These are phyloP conservation scores for Virgularia gustaviana DNA, from an alignment of 92 coral and sea anemone genomes.

Conservation along the genomic window DNA sequence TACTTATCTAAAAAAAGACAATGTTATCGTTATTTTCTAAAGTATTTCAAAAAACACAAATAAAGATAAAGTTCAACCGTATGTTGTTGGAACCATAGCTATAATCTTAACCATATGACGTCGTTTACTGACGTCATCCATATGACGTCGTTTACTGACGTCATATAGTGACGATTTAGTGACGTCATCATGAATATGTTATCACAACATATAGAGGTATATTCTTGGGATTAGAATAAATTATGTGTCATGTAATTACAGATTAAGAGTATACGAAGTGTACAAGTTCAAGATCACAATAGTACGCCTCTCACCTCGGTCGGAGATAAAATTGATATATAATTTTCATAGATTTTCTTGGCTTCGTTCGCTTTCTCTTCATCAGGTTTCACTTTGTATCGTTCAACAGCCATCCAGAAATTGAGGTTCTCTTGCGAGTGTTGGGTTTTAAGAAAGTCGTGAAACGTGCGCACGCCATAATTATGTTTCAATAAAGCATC, in stretches of 20 bases:
- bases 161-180: background rate
- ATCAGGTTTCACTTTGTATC: slow-evolving; percentile 57
- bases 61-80: too few relatives aligned
- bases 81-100: too few relatives aligned
- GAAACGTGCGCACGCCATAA: slow-evolving; percentile 77
- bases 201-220: background rate
- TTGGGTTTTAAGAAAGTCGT: slow-evolving; percentile 86
- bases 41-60: too few relatives aligned
- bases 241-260: background rate
- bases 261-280: background rate
- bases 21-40: too few relatives aligned
- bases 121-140: background rate
- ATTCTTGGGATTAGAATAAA: background rate
- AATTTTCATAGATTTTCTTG: slow-evolving; percentile 84
- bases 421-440: slow-evolving; percentile 89
- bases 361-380: slow-evolving; percentile 62
- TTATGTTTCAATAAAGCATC: slow-evolving; percentile 64
- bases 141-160: background rate
- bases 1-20: slow-evolving; percentile 70
- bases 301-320: slow-evolving; percentile 66
- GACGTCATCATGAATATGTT: background rate
- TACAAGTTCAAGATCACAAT: background rate
- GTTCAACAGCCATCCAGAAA: slow-evolving; percentile 95
- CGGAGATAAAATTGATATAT: slow-evolving; percentile 90
- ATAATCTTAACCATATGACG: too few relatives aligned